These are phyloP conservation scores for Esox niger DNA, from an alignment of 2,113 vertebrate species.

Conservation along the genomic window DNA sequence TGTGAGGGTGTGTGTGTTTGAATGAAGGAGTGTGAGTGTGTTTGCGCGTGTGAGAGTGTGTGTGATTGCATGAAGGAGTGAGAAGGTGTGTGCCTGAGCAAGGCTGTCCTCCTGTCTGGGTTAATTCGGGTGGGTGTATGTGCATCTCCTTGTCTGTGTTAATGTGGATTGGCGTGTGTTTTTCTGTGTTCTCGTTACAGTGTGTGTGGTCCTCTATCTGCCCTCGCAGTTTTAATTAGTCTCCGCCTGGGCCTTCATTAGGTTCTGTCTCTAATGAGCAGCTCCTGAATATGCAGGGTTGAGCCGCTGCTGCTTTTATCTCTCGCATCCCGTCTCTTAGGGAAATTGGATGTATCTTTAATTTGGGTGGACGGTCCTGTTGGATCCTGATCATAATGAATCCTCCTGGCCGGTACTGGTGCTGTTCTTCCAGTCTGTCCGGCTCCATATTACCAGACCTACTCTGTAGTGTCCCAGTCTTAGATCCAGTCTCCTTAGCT, in stretches of 20 bases:
- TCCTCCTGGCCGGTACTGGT: too few species aligned
- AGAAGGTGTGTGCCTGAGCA: too few species aligned
- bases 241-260: conserved; percentile 42
- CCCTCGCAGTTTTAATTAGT: conserved; percentile 51
- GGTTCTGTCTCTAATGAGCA: conserved; percentile 49
- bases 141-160: conserved; percentile 5
- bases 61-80: too few species aligned
- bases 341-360: conserved; percentile 42
- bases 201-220: conserved; percentile 13
- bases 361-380: conserved; percentile 34
- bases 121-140: conserved; percentile 14
- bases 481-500: too few species aligned
- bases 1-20: too few species aligned
- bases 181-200: conserved; percentile 5
- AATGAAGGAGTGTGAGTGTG: too few species aligned
- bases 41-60: too few species aligned
- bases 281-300: neutral
- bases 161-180: conserved; percentile 17
- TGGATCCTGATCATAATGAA: neutral
- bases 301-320: conserved; percentile 41
- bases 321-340: conserved; percentile 20
- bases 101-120: neutral
- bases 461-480: too few species aligned
- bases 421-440: too few species aligned
- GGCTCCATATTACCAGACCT: too few species aligned